phyloP scores from a whole-genome alignment of 2,888 invertebrate genomes.

The Drosophila limbata region DNA sequence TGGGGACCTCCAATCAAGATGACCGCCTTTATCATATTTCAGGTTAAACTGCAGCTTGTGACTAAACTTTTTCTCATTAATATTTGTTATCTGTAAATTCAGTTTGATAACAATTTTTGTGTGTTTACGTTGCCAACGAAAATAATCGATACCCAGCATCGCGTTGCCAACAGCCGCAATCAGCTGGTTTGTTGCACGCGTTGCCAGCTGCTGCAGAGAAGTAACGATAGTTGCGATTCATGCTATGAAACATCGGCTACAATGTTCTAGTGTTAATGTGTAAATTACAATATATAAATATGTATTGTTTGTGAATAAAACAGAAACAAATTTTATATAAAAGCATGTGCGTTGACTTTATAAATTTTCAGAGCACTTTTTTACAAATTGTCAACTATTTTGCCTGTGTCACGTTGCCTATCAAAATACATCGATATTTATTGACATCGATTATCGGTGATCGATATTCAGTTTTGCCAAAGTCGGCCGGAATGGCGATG shows the following conservation, averaged over 20 bases:
- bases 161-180: conserved; percentile 26
- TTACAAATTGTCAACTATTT: neutral
- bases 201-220: conserved; percentile 21
- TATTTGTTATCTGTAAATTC: conserved; percentile 45
- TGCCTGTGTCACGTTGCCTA: neutral
- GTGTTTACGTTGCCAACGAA: conserved; percentile 73
- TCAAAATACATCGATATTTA: conserved; percentile 36
- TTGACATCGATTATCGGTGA: too few relatives aligned
- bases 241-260: conserved; percentile 11
- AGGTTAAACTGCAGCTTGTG: conserved; percentile 32
- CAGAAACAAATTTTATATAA: neutral
- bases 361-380: neutral
- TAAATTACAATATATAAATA: neutral
- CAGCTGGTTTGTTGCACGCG: conserved; percentile 36
- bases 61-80: conserved; percentile 41
- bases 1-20: conserved; percentile 97
- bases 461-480: too few relatives aligned
- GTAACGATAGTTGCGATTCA: conserved; percentile 37
- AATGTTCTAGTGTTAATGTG: too few relatives aligned
- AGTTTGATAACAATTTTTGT: conserved; percentile 46
- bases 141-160: conserved; percentile 34
- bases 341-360: neutral
- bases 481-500: conserved; percentile 57
- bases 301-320: neutral
- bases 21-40: conserved; percentile 91